Percentiles rank a stretch among this genome's conserved stretches.
Evolutionary conservation across 2,888 invertebrate species (phyloP).

Genomic region (Diarsia brunnea): DNA sequence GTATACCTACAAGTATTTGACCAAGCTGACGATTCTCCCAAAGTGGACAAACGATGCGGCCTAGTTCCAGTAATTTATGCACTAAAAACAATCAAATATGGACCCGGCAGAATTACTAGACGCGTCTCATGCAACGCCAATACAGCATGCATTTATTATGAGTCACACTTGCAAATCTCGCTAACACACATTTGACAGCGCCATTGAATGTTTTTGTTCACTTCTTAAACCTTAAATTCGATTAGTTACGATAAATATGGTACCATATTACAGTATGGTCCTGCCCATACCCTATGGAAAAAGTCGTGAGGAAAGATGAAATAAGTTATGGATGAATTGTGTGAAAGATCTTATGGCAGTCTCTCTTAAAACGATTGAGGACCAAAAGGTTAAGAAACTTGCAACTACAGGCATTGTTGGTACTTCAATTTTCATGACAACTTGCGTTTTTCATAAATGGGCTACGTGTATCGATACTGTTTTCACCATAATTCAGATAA

Average conservation of each 20-base stretch:
- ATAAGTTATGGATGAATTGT: no score
- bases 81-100: constrained; percentile 62
- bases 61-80: constrained; percentile 56
- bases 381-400: no score
- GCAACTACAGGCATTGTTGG: no score
- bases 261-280: no score
- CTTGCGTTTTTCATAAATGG: no score
- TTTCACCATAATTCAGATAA: neutral
- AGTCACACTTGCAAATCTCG: constrained; percentile 9
- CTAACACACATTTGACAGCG: neutral
- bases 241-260: neutral
- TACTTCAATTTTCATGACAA: no score
- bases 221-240: neutral
- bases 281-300: no score
- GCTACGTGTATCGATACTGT: neutral
- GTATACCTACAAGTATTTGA: constrained; percentile 9
- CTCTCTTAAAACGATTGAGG: no score
- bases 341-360: no score
- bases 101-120: constrained; percentile 47
- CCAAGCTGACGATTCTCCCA: constrained; percentile 16
- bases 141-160: neutral
- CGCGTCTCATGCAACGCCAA: constrained; percentile 1
- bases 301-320: no score
- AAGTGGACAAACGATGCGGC: constrained; percentile 40
- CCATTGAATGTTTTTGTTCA: neutral